Conservation (phyloP, 2,113 vertebrate genomes). For the human region GRCh38 chr9:73358001-73358500, state of each 20-base stretch:
- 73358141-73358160: background rate
- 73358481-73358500: constrained; percentile 30
- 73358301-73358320: background rate
- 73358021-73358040: background rate
- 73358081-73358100: background rate
- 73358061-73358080: background rate
- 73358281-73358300: background rate
- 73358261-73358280: background rate
- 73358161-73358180: background rate
- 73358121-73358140: background rate
- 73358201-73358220: background rate
- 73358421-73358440: background rate
- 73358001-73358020: background rate
- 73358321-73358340: background rate
- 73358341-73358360: constrained; percentile 2
- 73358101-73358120: background rate
- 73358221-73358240: background rate
- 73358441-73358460: background rate
- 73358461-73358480: background rate
- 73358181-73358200: background rate
- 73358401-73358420: background rate
- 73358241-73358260: background rate
- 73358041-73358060: background rate
- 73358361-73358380: background rate
- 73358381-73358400: background rate